A percentile compares a stretch with the other conserved stretches of the same genome.
Conservation (phyloP, 2,797 vertebrate species). For the Pantherophis alleghaniensis region DNA sequence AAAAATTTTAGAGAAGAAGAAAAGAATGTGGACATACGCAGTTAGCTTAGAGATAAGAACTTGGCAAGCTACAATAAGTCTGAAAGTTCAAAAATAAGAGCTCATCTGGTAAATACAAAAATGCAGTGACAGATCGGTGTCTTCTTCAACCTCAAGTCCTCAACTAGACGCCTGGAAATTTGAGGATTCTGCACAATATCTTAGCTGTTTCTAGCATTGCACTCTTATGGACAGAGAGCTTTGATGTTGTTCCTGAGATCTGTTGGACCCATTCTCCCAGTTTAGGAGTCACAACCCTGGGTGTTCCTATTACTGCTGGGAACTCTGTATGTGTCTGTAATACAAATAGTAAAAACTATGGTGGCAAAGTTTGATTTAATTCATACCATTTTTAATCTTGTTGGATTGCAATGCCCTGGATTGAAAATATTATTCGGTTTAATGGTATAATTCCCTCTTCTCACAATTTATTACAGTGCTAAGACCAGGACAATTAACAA, state of each 20-base stretch:
- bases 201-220: background rate
- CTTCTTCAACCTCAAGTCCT: background rate
- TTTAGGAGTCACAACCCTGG: background rate
- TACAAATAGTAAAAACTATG: background rate
- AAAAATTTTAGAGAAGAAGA: too few relatives aligned
- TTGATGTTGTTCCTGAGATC: background rate
- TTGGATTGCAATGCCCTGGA: background rate
- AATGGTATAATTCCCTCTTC: background rate
- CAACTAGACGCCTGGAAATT: background rate
- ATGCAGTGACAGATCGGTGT: background rate
- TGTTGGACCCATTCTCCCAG: background rate
- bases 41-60: too few relatives aligned
- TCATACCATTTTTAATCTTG: background rate
- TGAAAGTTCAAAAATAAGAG: too few relatives aligned
- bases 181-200: background rate
- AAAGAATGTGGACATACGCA: too few relatives aligned
- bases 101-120: too few relatives aligned
- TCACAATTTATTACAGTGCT: background rate
- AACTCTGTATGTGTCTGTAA: background rate
- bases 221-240: background rate
- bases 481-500: conserved; percentile 8
- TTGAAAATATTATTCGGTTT: background rate
- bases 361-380: background rate
- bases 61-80: too few relatives aligned
- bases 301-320: background rate